Base-by-base conservation (phyloP, 2,797 vertebrate species). In the Hirundo rustica region DNA sequence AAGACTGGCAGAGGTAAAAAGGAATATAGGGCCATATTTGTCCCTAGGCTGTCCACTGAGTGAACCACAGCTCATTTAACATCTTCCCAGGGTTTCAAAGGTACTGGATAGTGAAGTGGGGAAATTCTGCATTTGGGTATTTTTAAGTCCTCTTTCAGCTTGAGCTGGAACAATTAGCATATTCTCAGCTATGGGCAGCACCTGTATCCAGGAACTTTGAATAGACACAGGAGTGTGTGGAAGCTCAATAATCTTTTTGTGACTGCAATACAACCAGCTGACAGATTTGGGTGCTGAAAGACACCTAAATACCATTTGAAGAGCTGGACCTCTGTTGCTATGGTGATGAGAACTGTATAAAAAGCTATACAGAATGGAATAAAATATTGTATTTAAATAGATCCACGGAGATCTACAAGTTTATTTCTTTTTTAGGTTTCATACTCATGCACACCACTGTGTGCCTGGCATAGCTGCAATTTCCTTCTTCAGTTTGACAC, bases 371-470 rank as follows among this genome's bases (percentile, higher is more conserved):
- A 34, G 86, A 82, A 87, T 9, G 18, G 88, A 96, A 94, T 92
- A 76, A 96, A 94, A 94, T 77, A 93, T 55, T 85, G 75, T 85
- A 83, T 91, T 96, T 94, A 93, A 95, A 91, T 78, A 91, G 78
- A 85, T 51, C 58, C 4, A 0, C 3, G 4, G 75, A 95, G 58
- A 78, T 68, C 54, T 83, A 77, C 47, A 50, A 70, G 61, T 88
- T 92, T 73, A 89, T 91, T 94, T 94, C 67, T 54, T 66, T 82
- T 78, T 90, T 67, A 89, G 60, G 75, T 80, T 92, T 80, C 81
- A 45, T 32, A 68, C 38, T 53, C 40, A 45, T 48, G 65, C 81
- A 77, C 47, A 61, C 13, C 36, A 4, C 30, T 53, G n/a, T 53
- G 47, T 54, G 14, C 38, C 57, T 77, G 73, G 65, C 25, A 18